phyloP scores from a whole-genome alignment of 2,113 vertebrate genomes.

The Mus pahari region DNA sequence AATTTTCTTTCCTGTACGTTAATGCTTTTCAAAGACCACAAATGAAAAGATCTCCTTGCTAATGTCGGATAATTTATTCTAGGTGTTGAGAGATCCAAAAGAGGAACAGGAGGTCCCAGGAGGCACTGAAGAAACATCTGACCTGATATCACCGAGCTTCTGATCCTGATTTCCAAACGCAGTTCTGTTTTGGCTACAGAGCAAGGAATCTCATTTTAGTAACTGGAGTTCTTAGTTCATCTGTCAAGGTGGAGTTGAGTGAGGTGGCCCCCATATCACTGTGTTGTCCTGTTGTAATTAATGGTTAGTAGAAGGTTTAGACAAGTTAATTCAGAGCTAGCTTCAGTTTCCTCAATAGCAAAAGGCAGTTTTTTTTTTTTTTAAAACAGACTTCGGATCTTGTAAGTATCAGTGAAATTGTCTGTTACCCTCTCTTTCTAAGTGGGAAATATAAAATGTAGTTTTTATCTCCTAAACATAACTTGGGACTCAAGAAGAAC shows the following conservation, averaged over 20 bases:
- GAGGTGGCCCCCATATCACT: not conserved
- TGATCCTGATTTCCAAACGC: slow-evolving; percentile 45
- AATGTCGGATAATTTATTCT: slow-evolving; percentile 53
- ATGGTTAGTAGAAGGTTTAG: not conserved
- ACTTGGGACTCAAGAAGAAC: not conserved
- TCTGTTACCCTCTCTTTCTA: not conserved
- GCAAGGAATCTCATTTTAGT: slow-evolving; percentile 12
- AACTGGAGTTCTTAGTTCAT: not conserved
- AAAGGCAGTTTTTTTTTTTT: not conserved
- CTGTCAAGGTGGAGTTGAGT: not conserved
- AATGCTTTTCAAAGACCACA: slow-evolving; percentile 80
- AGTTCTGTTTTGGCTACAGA: slow-evolving; percentile 63
- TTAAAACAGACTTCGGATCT: not conserved
- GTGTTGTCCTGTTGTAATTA: not conserved
- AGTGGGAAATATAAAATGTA: not conserved
- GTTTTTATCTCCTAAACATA: not conserved
- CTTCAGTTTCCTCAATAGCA: not conserved
- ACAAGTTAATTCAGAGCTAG: not conserved
- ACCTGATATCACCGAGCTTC: slow-evolving; percentile 12
- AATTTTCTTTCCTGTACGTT: slow-evolving; percentile 24
- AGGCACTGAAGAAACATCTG: slow-evolving; percentile 19
- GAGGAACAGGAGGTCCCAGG: not conserved
- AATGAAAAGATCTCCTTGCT: slow-evolving; percentile 58
- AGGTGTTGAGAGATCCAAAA: slow-evolving; percentile 43
- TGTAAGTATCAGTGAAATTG: not conserved